Conservation (phyloP, 1,140 invertebrate genomes). For the Acromyrmex heyeri region DNA sequence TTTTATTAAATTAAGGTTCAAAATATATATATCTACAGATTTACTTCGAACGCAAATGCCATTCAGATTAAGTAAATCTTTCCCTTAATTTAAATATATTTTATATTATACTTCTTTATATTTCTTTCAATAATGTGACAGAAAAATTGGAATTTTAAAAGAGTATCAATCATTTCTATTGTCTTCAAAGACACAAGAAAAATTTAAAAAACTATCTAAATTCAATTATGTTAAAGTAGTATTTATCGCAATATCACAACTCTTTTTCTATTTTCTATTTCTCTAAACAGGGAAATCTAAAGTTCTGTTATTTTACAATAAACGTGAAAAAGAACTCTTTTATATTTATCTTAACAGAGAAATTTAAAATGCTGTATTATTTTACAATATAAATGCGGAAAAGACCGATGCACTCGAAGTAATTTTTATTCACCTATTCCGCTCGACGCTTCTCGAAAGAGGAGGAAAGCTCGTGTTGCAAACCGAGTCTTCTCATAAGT, state of each 20-base stretch:
- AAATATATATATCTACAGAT: not conserved
- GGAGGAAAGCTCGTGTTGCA: not conserved
- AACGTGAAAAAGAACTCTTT: not conserved
- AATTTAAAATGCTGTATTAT: not conserved
- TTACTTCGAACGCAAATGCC: not conserved
- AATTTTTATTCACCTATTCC: constrained; percentile 14
- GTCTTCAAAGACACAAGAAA: not conserved
- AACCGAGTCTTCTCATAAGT: not conserved
- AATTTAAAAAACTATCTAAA: not conserved
- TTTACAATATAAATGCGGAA: not conserved
- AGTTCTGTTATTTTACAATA: not conserved
- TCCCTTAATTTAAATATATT: not conserved
- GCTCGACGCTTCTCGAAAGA: not conserved
- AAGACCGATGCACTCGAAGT: not conserved
- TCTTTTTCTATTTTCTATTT: not conserved
- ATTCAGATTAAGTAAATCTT: not conserved
- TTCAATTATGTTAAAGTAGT: not conserved
- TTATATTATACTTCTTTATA: not conserved
- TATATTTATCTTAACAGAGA: not conserved
- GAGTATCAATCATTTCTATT: not conserved
- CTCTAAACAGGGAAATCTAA: not conserved
- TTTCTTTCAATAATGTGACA: not conserved
- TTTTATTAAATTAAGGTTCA: not conserved
- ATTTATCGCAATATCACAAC: not conserved
- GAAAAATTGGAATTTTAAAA: constrained; percentile 1